Conservation (phyloP, 1,140 invertebrate species). For the Drosophila virilis region DNA sequence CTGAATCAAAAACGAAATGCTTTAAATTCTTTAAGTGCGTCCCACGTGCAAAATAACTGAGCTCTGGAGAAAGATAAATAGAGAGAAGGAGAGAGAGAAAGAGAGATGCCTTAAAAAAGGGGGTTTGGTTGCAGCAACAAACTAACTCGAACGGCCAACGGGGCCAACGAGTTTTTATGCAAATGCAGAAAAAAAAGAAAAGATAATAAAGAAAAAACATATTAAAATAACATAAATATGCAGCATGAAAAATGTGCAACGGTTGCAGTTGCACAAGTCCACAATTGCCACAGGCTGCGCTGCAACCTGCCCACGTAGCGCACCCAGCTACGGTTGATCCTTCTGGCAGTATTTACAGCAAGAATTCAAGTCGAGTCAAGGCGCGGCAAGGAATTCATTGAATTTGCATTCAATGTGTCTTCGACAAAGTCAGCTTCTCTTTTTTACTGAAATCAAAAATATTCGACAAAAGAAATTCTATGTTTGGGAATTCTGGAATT, state of each 20-base stretch:
- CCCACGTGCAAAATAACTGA: slow-evolving; percentile 38
- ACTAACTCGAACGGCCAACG: slow-evolving; percentile 16
- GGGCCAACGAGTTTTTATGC: slow-evolving; percentile 50
- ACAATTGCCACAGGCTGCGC: slow-evolving; percentile 21
- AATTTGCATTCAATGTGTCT: slow-evolving; percentile 14
- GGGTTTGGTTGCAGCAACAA: slow-evolving; percentile 11
- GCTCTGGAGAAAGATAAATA: not conserved
- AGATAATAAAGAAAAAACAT: not conserved
- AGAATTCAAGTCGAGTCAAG: slow-evolving; percentile 1
- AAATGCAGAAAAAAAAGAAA: slow-evolving; percentile 31
- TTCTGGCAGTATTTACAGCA: slow-evolving; percentile 25
- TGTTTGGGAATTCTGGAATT: too few species aligned
- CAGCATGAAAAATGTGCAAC: slow-evolving; percentile 51
- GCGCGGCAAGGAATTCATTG: slow-evolving; percentile 37
- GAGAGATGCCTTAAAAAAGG: not conserved
- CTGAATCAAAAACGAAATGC: slow-evolving; percentile 7
- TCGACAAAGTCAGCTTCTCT: too few species aligned
- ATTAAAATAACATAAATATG: slow-evolving; percentile 56
- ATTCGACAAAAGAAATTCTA: too few species aligned
- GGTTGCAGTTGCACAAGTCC: slow-evolving; percentile 34
- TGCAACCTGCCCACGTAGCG: slow-evolving; percentile 35
- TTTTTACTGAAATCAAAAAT: not conserved
- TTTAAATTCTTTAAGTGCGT: slow-evolving; percentile 30
- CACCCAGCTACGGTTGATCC: slow-evolving; percentile 21
- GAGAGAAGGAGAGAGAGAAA: not conserved